Conservation (phyloP, 2,797 vertebrate species). For the Zalophus californianus region DNA sequence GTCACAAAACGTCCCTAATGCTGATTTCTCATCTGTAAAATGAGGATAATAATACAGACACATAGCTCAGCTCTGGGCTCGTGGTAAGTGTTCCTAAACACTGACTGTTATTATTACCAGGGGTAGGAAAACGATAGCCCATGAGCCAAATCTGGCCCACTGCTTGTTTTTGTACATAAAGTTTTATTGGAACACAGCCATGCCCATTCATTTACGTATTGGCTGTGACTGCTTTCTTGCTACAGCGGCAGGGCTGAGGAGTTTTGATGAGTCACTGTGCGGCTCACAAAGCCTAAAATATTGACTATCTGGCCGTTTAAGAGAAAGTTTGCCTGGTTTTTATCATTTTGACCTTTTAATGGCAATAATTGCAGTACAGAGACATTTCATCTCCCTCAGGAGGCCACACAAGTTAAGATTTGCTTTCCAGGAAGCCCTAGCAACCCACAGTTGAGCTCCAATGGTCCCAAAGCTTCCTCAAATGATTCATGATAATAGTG, state of each 20-base stretch:
- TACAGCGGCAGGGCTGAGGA: neutral
- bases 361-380: neutral
- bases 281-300: neutral
- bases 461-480: neutral
- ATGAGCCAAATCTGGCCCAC: neutral
- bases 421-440: neutral
- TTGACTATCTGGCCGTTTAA: neutral
- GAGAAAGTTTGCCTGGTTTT: neutral
- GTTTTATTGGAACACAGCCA: neutral
- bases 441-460: neutral
- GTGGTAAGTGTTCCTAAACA: neutral
- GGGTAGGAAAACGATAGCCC: neutral
- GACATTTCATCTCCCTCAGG: neutral
- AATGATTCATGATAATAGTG: neutral
- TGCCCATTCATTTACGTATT: fast-evolving
- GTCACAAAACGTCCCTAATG: neutral
- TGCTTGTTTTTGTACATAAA: neutral
- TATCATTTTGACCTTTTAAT: neutral
- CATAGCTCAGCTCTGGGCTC: neutral
- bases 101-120: neutral
- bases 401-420: neutral
- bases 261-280: neutral
- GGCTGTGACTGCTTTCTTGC: neutral
- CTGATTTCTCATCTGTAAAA: neutral
- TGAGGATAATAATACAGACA: neutral